These are phyloP conservation scores for Dexiosoma caninum DNA, from an alignment of 2,888 invertebrate species.

Conservation along the genomic window DNA sequence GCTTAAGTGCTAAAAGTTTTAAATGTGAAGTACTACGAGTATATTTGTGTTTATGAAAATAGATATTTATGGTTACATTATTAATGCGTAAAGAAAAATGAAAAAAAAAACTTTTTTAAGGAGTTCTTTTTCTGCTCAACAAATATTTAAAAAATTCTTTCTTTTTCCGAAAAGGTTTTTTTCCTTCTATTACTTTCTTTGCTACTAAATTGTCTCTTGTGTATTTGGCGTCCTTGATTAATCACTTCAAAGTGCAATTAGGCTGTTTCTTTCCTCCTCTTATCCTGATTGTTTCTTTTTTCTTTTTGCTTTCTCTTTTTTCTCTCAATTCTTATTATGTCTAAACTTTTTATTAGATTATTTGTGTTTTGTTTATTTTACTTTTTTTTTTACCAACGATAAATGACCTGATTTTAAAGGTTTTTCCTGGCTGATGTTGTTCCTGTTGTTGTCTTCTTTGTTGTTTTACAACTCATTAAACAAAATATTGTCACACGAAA, in stretches of 20 bases:
- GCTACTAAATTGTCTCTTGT: neutral
- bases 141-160: neutral
- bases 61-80: neutral
- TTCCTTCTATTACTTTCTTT: neutral
- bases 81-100: neutral
- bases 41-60: neutral
- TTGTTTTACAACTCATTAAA: slow-evolving; percentile 39
- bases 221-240: slow-evolving; percentile 22
- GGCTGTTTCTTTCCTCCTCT: no score
- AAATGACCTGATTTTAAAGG: slow-evolving; percentile 35
- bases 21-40: neutral
- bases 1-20: neutral
- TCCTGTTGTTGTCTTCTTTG: no score
- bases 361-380: neutral
- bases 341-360: slow-evolving; percentile 9
- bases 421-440: slow-evolving; percentile 3
- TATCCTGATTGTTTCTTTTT: no score
- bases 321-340: slow-evolving; percentile 8
- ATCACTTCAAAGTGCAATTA: slow-evolving; percentile 20
- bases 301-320: neutral
- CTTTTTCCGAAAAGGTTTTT: neutral
- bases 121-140: neutral
- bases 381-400: no score
- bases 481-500: slow-evolving; percentile 22
- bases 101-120: neutral